phyloP scores from a whole-genome alignment of 30 jellyfish, hydroid and myxozoan genomes.

The Catostylus mosaicus region DNA sequence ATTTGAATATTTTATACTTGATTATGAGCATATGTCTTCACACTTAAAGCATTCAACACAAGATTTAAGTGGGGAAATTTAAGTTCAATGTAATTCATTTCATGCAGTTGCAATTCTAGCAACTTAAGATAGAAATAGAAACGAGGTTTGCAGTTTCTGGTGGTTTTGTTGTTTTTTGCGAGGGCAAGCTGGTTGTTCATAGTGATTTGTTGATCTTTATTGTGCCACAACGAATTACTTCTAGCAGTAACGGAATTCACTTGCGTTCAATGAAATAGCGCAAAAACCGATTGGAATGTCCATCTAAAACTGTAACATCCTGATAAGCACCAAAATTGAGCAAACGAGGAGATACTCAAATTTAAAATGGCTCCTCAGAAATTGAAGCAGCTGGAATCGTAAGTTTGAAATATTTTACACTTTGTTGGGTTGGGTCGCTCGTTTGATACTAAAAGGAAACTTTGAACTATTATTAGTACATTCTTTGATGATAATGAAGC shows the following conservation, averaged over 20 bases:
- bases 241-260: neutral
- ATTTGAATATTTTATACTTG: no score
- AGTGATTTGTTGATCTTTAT: conserved; percentile 28
- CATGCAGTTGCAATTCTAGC: no score
- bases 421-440: neutral
- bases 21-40: no score
- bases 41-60: no score
- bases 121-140: neutral
- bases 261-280: neutral
- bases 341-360: neutral
- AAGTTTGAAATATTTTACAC: no score
- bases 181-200: conserved; percentile 1
- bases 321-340: no score
- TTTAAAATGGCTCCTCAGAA: conserved; percentile 64
- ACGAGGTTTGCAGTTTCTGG: conserved; percentile 6
- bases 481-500: no score
- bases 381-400: conserved; percentile 80
- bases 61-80: no score
- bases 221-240: neutral
- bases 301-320: no score
- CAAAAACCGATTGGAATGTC: neutral
- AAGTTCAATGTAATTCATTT: no score
- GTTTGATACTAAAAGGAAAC: no score
- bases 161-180: conserved; percentile 22
- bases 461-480: no score